phyloP scores from a whole-genome alignment of 1,140 invertebrate species.

The Orius insidiosus region DNA sequence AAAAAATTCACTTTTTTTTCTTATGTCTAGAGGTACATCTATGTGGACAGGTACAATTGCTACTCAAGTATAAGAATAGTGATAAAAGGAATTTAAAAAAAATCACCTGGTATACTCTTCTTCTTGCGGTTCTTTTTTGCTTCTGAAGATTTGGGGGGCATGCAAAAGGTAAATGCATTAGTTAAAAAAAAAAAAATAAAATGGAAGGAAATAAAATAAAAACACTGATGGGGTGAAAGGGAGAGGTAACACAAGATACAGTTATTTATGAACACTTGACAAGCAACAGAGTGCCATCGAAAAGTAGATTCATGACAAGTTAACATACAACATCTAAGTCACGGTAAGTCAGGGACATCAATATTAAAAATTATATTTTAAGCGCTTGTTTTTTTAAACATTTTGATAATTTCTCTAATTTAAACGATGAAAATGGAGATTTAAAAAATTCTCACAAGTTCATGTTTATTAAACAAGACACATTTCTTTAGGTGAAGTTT shows the following conservation, averaged over 20 bases:
- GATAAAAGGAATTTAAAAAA: slow-evolving; percentile 16
- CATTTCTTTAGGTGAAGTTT: too few relatives aligned
- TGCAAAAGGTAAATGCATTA: slow-evolving; percentile 25
- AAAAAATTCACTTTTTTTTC: too few relatives aligned
- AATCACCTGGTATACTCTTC: slow-evolving; percentile 71
- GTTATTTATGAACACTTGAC: slow-evolving; percentile 5
- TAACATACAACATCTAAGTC: too few relatives aligned
- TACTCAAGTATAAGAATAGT: slow-evolving; percentile 5
- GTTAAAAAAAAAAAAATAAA: slow-evolving; percentile 18
- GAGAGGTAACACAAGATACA: slow-evolving; percentile 12
- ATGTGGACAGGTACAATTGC: slow-evolving; percentile 9
- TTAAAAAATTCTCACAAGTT: too few relatives aligned
- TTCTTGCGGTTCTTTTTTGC: slow-evolving; percentile 82
- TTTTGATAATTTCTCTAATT: too few relatives aligned
- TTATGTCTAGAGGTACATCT: too few relatives aligned
- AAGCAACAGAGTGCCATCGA: slow-evolving; percentile 7
- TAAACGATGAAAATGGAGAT: too few relatives aligned
- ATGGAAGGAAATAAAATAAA: slow-evolving; percentile 10
- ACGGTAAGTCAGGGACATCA: too few relatives aligned
- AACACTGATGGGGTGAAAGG: slow-evolving; percentile 9
- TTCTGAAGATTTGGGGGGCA: slow-evolving; percentile 38
- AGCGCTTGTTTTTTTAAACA: too few relatives aligned
- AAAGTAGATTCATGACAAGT: too few relatives aligned
- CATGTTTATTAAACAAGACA: too few relatives aligned
- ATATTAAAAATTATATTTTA: too few relatives aligned